Conservation (phyloP, 1,140 invertebrate genomes). For the Apis mellifera region DNA sequence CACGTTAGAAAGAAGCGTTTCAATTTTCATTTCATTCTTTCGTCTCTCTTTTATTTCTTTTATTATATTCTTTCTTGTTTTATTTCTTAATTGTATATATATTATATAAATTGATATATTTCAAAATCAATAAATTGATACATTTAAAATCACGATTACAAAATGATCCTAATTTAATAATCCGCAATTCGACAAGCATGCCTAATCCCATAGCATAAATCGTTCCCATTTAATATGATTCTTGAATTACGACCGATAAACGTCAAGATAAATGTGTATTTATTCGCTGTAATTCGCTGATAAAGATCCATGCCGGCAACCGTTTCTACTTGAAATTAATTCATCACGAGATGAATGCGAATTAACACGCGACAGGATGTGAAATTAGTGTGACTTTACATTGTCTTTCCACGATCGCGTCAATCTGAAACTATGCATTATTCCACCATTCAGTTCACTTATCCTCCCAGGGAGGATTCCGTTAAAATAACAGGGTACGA, state of each 20-base stretch:
- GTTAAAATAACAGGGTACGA: slow-evolving; percentile 14
- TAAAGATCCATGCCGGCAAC: slow-evolving; percentile 26
- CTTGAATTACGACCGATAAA: slow-evolving; percentile 39
- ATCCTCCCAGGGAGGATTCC: slow-evolving; percentile 4
- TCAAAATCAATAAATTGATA: no score
- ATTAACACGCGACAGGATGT: not conserved
- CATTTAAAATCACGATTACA: no score
- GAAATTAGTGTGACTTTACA: not conserved
- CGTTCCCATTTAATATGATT: slow-evolving; percentile 23
- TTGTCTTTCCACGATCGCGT: not conserved
- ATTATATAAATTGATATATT: no score
- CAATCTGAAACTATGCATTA: not conserved
- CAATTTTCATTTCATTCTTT: no score
- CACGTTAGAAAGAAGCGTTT: no score
- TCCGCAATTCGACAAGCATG: not conserved
- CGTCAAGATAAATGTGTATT: slow-evolving; percentile 36
- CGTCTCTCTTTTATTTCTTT: no score
- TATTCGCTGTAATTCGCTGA: slow-evolving; percentile 39
- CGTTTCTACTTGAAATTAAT: slow-evolving; percentile 18
- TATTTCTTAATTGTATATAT: no score
- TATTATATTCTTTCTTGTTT: no score
- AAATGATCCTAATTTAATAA: no score
- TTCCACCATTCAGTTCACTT: not conserved
- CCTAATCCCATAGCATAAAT: not conserved
- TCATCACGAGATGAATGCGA: not conserved